Percentiles rank a stretch among this genome's conserved stretches.
Evolutionary conservation across 2,113 vertebrate genomes (phyloP).

Genomic region (Mionectes macconnelli): DNA sequence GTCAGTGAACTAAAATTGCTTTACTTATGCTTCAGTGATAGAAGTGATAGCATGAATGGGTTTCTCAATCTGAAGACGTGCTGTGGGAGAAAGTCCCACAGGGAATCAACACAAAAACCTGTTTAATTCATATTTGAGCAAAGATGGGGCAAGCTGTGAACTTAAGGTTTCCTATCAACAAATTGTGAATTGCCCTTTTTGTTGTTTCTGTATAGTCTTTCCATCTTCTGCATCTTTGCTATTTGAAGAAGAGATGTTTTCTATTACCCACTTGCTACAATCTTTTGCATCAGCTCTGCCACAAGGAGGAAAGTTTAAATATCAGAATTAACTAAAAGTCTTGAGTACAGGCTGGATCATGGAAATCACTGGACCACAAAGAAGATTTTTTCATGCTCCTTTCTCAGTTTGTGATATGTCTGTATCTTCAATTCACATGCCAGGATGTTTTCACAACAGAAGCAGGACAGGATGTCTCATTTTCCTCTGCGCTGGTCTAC

Average conservation of each 20-base stretch:
- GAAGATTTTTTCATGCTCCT: background rate
- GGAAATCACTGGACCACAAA: background rate
- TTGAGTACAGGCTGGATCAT: background rate
- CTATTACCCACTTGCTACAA: background rate
- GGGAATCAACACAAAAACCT: background rate
- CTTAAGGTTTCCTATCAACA: background rate
- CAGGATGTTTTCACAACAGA: background rate
- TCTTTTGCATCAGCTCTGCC: background rate
- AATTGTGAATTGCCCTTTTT: background rate
- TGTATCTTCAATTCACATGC: background rate
- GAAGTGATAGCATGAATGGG: background rate
- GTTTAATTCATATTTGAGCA: background rate
- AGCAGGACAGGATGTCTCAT: background rate
- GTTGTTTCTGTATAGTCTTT: background rate
- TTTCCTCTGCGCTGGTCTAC: background rate
- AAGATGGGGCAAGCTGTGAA: rapidly evolving
- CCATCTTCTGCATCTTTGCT: background rate
- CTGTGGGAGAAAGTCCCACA: background rate
- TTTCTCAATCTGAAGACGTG: background rate
- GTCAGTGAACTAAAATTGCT: background rate
- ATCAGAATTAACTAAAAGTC: background rate
- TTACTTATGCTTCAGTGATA: background rate
- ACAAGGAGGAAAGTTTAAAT: background rate
- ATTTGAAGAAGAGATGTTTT: background rate
- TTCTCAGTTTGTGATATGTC: background rate